Evolutionary conservation across 2,797 vertebrate species (phyloP).

Genomic region (Tauraco hartlaubi): DNA sequence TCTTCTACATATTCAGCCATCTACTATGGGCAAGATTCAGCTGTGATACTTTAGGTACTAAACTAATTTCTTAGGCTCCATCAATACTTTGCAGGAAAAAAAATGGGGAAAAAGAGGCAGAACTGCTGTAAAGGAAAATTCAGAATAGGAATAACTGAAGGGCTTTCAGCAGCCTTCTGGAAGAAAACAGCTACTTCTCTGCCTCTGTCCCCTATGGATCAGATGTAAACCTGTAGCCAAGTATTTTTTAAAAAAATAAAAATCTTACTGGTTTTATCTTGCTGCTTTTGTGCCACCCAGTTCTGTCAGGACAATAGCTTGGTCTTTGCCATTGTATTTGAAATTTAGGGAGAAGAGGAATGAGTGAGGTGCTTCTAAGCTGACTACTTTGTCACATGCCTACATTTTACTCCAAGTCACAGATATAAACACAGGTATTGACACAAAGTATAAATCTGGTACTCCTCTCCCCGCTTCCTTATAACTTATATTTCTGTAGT

Average conservation of each 20-base stretch:
- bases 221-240: background rate
- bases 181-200: background rate
- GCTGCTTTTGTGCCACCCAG: background rate
- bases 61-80: background rate
- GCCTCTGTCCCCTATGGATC: background rate
- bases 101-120: background rate
- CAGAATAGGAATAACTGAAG: background rate
- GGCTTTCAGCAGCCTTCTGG: background rate
- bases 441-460: background rate
- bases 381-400: background rate
- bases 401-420: background rate
- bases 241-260: background rate
- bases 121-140: background rate
- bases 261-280: background rate
- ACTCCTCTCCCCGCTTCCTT: background rate
- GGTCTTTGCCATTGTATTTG: accelerated
- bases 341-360: background rate
- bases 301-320: background rate
- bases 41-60: background rate
- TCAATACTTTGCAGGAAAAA: background rate
- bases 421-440: background rate
- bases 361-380: background rate
- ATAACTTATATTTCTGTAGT: background rate
- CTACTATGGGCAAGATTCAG: background rate
- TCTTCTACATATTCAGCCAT: background rate